Evolutionary conservation across 1,140 invertebrate genomes (phyloP).

Genomic region (Brachionus calyciflorus): DNA sequence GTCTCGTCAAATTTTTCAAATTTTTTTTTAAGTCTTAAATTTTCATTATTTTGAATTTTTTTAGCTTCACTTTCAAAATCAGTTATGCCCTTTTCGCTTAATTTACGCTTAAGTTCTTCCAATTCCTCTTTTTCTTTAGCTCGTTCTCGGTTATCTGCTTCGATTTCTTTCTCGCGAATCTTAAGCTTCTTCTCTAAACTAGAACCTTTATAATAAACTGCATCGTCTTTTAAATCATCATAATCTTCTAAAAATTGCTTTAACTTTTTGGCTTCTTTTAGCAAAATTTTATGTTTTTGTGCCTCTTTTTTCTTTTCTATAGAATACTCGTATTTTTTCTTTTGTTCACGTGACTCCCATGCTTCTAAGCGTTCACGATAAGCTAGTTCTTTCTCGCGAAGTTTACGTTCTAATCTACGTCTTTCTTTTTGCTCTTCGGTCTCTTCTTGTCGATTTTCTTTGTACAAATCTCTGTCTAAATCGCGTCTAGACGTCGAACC

Average conservation of each 20-base stretch:
- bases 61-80: conserved; percentile 76
- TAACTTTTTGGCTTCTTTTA: conserved; percentile 81
- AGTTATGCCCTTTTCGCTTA: conserved; percentile 74
- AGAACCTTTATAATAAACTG: conserved; percentile 92
- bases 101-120: conserved; percentile 77
- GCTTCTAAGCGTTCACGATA: conserved; percentile 76
- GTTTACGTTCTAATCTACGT: conserved; percentile 81
- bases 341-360: conserved; percentile 88
- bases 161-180: conserved; percentile 85
- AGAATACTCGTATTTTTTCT: conserved; percentile 86
- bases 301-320: conserved; percentile 81
- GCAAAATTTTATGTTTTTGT: conserved; percentile 73
- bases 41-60: conserved; percentile 38
- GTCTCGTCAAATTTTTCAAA: conserved; percentile 19
- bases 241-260: conserved; percentile 98
- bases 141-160: conserved; percentile 81
- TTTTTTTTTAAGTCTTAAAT: conserved; percentile 17
- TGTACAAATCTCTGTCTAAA: background rate
- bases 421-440: conserved; percentile 86
- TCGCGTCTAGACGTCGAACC: background rate
- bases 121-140: conserved; percentile 86
- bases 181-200: conserved; percentile 80
- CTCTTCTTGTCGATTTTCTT: conserved; percentile 62
- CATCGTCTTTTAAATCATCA: conserved; percentile 92
- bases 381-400: conserved; percentile 84